Conservation (phyloP, 2,113 vertebrate genomes). For the Colossoma macropomum region DNA sequence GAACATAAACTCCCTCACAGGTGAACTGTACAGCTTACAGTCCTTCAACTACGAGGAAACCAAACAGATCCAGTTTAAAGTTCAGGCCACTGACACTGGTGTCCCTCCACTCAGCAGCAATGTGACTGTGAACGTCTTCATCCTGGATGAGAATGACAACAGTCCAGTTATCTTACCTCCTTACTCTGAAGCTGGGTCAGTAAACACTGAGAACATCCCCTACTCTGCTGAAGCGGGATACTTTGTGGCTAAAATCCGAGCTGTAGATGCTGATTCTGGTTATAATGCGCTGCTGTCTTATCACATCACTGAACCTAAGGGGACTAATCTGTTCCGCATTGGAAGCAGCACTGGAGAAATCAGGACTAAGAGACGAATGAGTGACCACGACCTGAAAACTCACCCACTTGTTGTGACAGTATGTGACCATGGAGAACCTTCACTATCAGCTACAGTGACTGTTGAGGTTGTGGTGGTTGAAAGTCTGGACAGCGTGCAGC, state of each 20-base stretch:
- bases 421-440: constrained; percentile 51
- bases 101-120: constrained; percentile 44
- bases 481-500: constrained; percentile 19
- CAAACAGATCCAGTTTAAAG: constrained; percentile 66
- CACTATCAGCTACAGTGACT: constrained; percentile 36
- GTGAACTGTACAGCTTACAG: constrained; percentile 66
- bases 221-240: no score
- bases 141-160: no score
- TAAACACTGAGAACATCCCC: no score
- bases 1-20: constrained; percentile 65
- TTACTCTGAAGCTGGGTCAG: constrained; percentile 68
- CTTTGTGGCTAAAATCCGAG: no score
- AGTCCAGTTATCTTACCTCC: no score
- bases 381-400: constrained; percentile 51
- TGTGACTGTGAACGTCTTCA: no score
- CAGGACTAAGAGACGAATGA: constrained; percentile 51
- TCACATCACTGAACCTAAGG: constrained; percentile 46
- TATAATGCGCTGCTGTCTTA: no score
- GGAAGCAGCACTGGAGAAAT: constrained; percentile 50
- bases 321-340: constrained; percentile 49
- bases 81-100: constrained; percentile 65
- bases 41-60: constrained; percentile 68
- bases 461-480: constrained; percentile 50
- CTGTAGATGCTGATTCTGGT: constrained; percentile 65
- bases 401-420: constrained; percentile 46